Evolutionary conservation across 2,113 vertebrate genomes (phyloP), one percentile per base, ranked within the genome.

Genomic region (Anoura caudifer): DNA sequence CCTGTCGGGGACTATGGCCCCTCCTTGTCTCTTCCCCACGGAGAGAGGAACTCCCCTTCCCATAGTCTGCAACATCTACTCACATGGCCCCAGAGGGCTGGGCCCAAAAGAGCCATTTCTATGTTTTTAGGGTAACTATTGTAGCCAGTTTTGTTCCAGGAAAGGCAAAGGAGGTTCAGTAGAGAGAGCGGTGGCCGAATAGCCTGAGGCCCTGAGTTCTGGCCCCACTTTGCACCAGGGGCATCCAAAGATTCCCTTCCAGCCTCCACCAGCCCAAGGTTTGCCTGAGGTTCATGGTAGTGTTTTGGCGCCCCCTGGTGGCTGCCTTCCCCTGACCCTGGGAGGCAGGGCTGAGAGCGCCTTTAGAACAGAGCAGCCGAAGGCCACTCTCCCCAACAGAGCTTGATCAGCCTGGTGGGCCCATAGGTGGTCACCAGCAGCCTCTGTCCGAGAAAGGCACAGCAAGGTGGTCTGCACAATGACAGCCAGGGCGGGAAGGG

Each of bases 261-360:
- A 70, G n/a, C 16, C 38, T 16, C 10, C 15, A 8, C 63, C 50
- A 15, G 45, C 10, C 5, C 24, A 0, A 2, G 2, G 33, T 56
- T 50, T 15, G 45, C 41, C 36, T 12, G 36, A 59, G 50, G 33
- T 11, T 85, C 84, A 28, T 0, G 3, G 45, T 79, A 50, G 93
- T 72, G 54, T 76, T 87, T 59, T 93, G 95, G 89, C 13, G 82
- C 96, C 97, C 91, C 75, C 97, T 97, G 82, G 77, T 52, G 95
- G 73, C 83, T 56, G 1, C 16, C 13, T 43, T 13, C 0, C 13
- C 33, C 38, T 19, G 61, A 17, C 43, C 41, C 13, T n/a, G n/a
- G n/a, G n/a, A 11, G 28, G 19, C n/a, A 28, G 11, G n/a, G 26
- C 43, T 24, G 3, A 2, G 36, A 38, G 20, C 2, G 2, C 38